Evolutionary conservation across 2,888 invertebrate species (phyloP).

Genomic region (Sturmia bella): DNA sequence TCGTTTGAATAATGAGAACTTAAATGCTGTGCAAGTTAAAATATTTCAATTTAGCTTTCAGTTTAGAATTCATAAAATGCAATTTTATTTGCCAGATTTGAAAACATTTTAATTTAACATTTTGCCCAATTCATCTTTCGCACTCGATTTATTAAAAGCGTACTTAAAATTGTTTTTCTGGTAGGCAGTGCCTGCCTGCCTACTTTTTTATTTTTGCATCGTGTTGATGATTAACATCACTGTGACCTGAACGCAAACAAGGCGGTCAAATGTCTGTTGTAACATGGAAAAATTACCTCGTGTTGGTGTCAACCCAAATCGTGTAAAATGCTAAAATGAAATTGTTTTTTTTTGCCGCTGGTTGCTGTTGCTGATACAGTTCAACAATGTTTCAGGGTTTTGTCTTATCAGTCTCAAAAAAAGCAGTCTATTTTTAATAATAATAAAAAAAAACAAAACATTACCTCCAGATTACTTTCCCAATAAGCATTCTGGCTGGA

Average conservation of each 20-base stretch:
- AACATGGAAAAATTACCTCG: slow-evolving; percentile 59
- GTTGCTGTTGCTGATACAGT: slow-evolving; percentile 27
- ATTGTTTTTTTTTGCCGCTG: slow-evolving; percentile 24
- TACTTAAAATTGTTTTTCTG: background rate
- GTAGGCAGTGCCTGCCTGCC: background rate
- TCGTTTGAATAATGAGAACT: no score
- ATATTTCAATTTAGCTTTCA: no score
- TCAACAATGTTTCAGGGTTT: slow-evolving; percentile 23
- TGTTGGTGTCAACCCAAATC: slow-evolving; percentile 64
- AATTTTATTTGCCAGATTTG: no score
- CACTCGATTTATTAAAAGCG: no score
- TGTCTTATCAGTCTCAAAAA: background rate
- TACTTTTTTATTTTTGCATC: background rate
- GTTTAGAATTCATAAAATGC: no score
- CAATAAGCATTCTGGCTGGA: no score
- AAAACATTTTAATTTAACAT: no score
- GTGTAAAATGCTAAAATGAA: slow-evolving; percentile 61
- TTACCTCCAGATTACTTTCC: no score
- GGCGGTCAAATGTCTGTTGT: slow-evolving; percentile 63
- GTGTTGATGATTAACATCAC: slow-evolving; percentile 18
- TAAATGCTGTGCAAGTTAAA: no score
- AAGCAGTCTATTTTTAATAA: slow-evolving; percentile 1
- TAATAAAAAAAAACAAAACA: background rate
- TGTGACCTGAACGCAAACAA: slow-evolving; percentile 58
- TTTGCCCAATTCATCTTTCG: no score